phyloP scores from a whole-genome alignment of 2,797 vertebrate species.

The Allobates femoralis region DNA sequence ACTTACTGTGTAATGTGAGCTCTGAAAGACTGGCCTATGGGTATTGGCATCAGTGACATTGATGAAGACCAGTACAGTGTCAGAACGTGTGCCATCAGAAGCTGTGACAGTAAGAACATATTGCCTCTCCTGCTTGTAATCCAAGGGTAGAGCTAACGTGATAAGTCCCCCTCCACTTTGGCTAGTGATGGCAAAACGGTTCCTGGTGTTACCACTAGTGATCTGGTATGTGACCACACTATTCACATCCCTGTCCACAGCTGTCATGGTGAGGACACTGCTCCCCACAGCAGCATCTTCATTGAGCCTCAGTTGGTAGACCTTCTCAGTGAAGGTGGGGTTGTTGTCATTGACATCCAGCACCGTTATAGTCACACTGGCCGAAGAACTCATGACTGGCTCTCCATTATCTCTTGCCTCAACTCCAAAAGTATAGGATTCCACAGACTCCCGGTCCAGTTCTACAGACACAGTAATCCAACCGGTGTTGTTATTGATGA shows the following conservation, averaged over 20 bases:
- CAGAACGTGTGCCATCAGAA: constrained; percentile 91
- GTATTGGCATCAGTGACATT: constrained; percentile 98
- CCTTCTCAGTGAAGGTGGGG: constrained; percentile 89
- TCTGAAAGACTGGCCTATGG: constrained; percentile 94
- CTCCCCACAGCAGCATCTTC: constrained; percentile 93
- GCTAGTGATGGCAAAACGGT: constrained; percentile 96
- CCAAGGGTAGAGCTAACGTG: constrained; percentile 90
- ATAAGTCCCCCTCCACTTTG: constrained; percentile 94
- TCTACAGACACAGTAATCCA: constrained; percentile 90
- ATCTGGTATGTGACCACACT: constrained; percentile 98
- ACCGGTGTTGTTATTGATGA: constrained; percentile 94
- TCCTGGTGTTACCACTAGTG: constrained; percentile 95
- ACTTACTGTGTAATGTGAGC: constrained; percentile 88
- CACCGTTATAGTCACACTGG: constrained; percentile 91
- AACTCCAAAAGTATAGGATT: constrained; percentile 91
- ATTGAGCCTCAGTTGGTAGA: constrained; percentile 90
- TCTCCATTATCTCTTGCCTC: constrained; percentile 91
- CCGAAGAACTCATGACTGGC: constrained; percentile 91
- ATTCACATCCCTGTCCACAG: constrained; percentile 91
- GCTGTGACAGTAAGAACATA: constrained; percentile 92
- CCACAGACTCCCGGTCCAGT: constrained; percentile 90
- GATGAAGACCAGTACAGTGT: constrained; percentile 92
- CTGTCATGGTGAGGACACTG: constrained; percentile 90
- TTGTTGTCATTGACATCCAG: constrained; percentile 96
- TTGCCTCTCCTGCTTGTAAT: constrained; percentile 97